Base-by-base conservation (phyloP, 1,140 invertebrate genomes). In the Macrobrachium rosenbergii region DNA sequence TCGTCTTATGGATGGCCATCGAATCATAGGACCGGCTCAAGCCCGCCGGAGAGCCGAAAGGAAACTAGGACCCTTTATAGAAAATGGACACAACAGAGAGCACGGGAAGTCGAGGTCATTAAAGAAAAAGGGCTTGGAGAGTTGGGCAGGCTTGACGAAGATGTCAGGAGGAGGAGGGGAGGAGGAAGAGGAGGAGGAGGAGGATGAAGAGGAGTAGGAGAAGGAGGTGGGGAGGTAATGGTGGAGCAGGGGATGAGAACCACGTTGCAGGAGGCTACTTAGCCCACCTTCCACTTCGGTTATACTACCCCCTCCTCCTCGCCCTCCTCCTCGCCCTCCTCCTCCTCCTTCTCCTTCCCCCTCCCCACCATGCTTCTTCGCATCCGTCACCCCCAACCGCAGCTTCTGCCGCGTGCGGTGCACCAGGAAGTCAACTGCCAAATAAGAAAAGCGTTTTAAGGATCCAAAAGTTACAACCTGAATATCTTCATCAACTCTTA, bases 71-170 rank as follows among this genome's bases (percentile, higher is more conserved):
- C 64, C 19, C 52, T 17, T 73, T 72, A 80, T 79, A 80, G 83
- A 86, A 80, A 86, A 80, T 80, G 83, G 77, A 75, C 45, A 23
- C 17, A 60, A 59, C 73, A 83, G 83, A 86, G 77, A 86, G 83
- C 82, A 84, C 82, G 82, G 82, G 82, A 84, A 75, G 72, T 43
- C 72, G 16, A 75, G 72, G 72, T 43, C 72, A 75, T 75, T 75
- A 75, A 75, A 75, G 28, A 75, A 75, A 75, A 75, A 75, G 72
- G 72, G 23, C 28, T 17, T n/a, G 72, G 72, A 37, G 72, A 43
- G 28, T 37, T 19, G 28, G n/a, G 45, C 17, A 43, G 72, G 28
- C 23, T 23, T 19, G 28, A 37, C 23, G 28, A 43, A 37, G 72
- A 75, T 23, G 28, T 37, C 17, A 75, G 72, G 23, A 77, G 75